These are phyloP conservation scores for Pissodes strobi DNA, from an alignment of 1,140 invertebrate genomes.

Conservation along the genomic window DNA sequence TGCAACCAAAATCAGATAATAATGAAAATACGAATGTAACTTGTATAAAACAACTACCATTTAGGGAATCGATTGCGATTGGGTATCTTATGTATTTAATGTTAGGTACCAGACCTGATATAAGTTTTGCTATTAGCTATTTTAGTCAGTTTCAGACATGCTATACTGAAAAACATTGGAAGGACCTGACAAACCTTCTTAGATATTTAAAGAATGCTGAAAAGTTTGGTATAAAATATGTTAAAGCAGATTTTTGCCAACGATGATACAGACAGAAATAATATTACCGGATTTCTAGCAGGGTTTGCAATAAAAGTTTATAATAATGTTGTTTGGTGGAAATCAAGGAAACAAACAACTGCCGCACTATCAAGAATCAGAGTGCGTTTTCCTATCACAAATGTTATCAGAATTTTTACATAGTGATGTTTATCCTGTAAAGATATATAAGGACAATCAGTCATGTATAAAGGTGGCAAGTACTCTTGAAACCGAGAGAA, in stretches of 20 bases:
- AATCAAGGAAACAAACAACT: too few relatives aligned
- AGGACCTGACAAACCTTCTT: constrained; percentile 50
- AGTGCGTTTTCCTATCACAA: too few relatives aligned
- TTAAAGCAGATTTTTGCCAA: constrained; percentile 24
- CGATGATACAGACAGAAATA: constrained; percentile 15
- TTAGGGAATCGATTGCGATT: too few relatives aligned
- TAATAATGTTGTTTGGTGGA: too few relatives aligned
- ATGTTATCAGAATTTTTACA: too few relatives aligned
- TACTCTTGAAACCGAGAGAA: background rate
- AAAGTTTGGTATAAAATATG: constrained; percentile 17
- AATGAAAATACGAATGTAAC: too few relatives aligned
- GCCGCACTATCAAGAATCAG: too few relatives aligned
- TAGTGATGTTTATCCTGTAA: too few relatives aligned
- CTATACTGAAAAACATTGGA: constrained; percentile 48
- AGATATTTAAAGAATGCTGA: constrained; percentile 51
- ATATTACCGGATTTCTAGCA: too few relatives aligned
- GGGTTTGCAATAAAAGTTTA: too few relatives aligned
- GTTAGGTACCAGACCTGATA: constrained; percentile 53
- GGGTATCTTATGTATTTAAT: constrained; percentile 55
- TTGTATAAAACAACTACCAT: too few relatives aligned
- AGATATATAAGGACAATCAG: constrained; percentile 2
- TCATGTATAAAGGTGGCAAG: background rate
- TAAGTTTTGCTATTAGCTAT: constrained; percentile 51
- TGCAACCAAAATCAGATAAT: too few relatives aligned
- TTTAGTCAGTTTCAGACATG: constrained; percentile 50